These are phyloP conservation scores for rabbit (Oryctolagus cuniculus) DNA, from an alignment of 2,113 vertebrate species.

Conservation along the genomic window mOryCun1.1 NC_091436.1:92740501-92741000, in stretches of 20 bases:
- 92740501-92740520: no score
- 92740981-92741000: background rate
- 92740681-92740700: no score
- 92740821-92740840: background rate
- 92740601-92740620: no score
- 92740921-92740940: background rate
- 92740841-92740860: background rate
- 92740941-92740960: background rate
- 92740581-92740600: no score
- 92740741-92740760: background rate
- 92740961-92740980: slow-evolving; percentile 39
- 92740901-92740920: background rate
- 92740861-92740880: background rate
- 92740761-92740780: slow-evolving; percentile 15
- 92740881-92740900: background rate
- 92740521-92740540: no score
- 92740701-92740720: background rate
- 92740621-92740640: no score
- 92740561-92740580: no score
- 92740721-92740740: background rate
- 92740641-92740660: no score
- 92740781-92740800: background rate
- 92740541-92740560: no score
- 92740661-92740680: no score
- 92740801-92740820: background rate